Conservation (phyloP, 2,113 vertebrate species). For the Lathamus discolor region DNA sequence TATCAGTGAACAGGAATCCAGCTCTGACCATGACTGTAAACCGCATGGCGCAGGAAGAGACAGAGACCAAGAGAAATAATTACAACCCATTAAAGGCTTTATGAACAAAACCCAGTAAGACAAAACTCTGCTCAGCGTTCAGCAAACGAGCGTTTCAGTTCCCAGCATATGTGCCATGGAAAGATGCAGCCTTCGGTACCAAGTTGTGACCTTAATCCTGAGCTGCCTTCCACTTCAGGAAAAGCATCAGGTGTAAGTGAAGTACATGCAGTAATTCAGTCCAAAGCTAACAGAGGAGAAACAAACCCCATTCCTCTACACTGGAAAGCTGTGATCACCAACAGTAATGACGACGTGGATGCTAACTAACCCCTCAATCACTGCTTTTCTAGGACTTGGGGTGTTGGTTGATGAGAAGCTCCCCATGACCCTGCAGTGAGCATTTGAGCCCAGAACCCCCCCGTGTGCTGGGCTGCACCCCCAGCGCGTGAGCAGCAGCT, state of each 20-base stretch:
- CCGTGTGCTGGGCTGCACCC: neutral
- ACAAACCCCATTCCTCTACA: neutral
- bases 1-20: neutral
- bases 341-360: neutral
- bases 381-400: neutral
- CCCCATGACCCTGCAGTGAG: neutral
- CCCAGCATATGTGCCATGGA: rapidly evolving
- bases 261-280: neutral
- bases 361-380: neutral
- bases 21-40: neutral
- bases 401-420: neutral
- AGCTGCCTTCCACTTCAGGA: neutral
- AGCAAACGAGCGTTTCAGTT: neutral
- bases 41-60: neutral
- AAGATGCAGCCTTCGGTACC: neutral
- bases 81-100: neutral
- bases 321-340: neutral
- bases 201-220: neutral
- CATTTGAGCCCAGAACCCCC: neutral
- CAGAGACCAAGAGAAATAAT: slow-evolving; percentile 28
- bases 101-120: neutral
- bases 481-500: neutral
- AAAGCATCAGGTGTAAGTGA: neutral
- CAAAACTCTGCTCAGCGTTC: neutral
- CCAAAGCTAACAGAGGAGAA: neutral